Conservation (phyloP, 2,113 vertebrate species). For the Pluvianellus socialis region DNA sequence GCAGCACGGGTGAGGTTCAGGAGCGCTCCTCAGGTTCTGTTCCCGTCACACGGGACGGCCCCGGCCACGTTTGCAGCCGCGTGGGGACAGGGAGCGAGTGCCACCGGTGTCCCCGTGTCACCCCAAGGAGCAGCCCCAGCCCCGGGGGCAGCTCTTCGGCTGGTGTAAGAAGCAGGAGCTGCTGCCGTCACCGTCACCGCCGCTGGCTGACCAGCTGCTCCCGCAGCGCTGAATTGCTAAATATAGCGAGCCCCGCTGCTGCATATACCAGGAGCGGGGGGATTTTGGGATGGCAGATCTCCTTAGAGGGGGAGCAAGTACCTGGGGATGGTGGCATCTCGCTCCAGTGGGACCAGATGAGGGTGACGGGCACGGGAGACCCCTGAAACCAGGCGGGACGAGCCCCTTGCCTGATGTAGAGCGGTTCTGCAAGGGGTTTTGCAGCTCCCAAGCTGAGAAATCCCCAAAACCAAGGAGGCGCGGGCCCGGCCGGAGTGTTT, state of each 20-base stretch:
- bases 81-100: accelerated
- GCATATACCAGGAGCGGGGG: accelerated
- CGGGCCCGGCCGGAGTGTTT: background rate
- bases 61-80: accelerated
- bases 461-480: background rate
- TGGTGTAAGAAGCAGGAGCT: background rate
- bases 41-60: accelerated
- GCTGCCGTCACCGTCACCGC: background rate
- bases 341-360: background rate
- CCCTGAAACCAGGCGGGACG: background rate
- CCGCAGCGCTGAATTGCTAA: background rate
- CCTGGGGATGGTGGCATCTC: background rate
- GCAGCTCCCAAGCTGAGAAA: accelerated
- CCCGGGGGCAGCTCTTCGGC: background rate
- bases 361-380: background rate
- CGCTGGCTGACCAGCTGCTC: background rate
- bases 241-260: background rate
- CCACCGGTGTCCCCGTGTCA: background rate
- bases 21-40: accelerated
- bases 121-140: background rate
- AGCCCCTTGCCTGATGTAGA: background rate
- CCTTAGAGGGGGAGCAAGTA: no score
- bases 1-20: background rate
- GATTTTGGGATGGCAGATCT: no score
- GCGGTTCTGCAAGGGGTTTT: background rate